Evolutionary conservation across 92 coral and sea anemone species (phyloP), one percentile per base, ranked within the genome.

Genomic region (Palythoa caribaeorum): DNA sequence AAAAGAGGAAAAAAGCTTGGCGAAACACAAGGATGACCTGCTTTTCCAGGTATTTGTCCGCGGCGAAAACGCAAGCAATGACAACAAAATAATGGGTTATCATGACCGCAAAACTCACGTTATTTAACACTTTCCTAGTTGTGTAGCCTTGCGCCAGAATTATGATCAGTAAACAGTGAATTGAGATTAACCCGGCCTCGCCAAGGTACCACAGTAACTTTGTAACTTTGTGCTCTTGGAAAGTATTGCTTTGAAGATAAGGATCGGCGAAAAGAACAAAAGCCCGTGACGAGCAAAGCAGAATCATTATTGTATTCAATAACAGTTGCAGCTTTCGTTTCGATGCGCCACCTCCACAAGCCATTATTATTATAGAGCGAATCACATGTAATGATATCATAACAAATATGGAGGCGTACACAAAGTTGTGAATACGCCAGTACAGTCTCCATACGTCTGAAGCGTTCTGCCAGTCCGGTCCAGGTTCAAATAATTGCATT

Each of bases 171-270:
- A 81, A 16, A 21, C 60, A 81, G 60, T 48, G 76, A 4, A 48
- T 68, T 6, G 86, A 12, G 40, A 69, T 20, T 11, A 81, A 28
- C 1, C 76, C 86, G 4, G 86, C 75, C 15, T 81, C 86, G 20
- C 76, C 76, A 11, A 81, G 59, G 53, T 81, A 66, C 86, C 86
- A 81, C 83, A 79, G 77, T 21, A 60, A 72, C 83, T 52, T 86
- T 48, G 87, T 90, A 73, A 60, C 83, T 38, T 37, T 86, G 87
- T 21, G 93, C 48, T 73, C 87, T 60, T 40, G 79, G 84, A 72
- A 59, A 40, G 74, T 48, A 50, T 47, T 90, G 73, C 93, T 90
- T 81, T 81, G 86, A 15, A 65, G 86, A 14, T 81, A 81, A 6
- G 86, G 86, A 17, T 81, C 86, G 86, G 63, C 62, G n/a, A 65